phyloP scores from a whole-genome alignment of 2,113 vertebrate species.

The Pagrus major region DNA sequence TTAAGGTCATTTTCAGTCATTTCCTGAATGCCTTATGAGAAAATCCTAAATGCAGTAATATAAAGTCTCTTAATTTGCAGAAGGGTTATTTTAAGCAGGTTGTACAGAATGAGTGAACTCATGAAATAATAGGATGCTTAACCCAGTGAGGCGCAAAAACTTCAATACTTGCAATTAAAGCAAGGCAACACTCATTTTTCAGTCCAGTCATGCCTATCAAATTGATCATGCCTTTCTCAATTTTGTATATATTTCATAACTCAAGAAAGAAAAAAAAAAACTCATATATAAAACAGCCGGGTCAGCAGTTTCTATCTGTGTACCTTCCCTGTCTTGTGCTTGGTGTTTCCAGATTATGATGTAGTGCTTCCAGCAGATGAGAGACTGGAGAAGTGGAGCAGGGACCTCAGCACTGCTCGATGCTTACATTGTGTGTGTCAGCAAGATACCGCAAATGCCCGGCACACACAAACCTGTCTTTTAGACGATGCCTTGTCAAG shows the following conservation, averaged over 20 bases:
- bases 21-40: not conserved
- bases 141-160: constrained; percentile 65
- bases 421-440: constrained; percentile 64
- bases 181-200: constrained; percentile 76
- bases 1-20: not conserved
- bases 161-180: constrained; percentile 79
- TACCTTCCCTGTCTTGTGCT: constrained; percentile 28
- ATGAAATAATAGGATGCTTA: constrained; percentile 72
- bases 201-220: constrained; percentile 76
- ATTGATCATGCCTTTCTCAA: constrained; percentile 65
- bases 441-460: constrained; percentile 60
- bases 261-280: too few relatives aligned
- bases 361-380: constrained; percentile 64
- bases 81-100: constrained; percentile 58
- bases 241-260: constrained; percentile 62
- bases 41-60: constrained; percentile 29
- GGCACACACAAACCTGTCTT: constrained; percentile 66
- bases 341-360: constrained; percentile 61
- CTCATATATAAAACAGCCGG: constrained; percentile 39
- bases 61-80: constrained; percentile 39
- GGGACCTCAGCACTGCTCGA: constrained; percentile 34
- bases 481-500: constrained; percentile 63
- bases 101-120: constrained; percentile 45
- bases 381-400: constrained; percentile 50
- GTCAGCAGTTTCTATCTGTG: constrained; percentile 78